Evolutionary conservation across 2,113 vertebrate species (phyloP).

Genomic region (Aleadryas rufinucha): DNA sequence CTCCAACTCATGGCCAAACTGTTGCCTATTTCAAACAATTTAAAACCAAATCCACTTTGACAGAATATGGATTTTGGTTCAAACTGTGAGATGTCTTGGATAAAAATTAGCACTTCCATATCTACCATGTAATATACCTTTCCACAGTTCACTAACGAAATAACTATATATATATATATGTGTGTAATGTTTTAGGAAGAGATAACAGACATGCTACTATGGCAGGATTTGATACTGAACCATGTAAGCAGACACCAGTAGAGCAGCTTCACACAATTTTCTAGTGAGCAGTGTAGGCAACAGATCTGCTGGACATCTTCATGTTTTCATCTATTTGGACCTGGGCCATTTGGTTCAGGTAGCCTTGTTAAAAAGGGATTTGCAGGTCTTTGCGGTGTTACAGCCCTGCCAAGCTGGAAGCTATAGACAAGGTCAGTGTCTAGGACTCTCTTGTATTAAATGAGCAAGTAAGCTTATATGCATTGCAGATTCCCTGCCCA

Average conservation of each 20-base stretch:
- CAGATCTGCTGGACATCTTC: conserved; percentile 66
- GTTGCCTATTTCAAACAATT: neutral
- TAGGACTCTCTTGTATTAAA: conserved; percentile 84
- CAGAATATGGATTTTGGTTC: neutral
- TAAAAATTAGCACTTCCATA: neutral
- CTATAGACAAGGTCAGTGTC: conserved; percentile 80
- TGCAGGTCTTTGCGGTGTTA: conserved; percentile 74
- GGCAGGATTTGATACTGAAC: neutral
- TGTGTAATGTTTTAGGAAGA: conserved; percentile 39
- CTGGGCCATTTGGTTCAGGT: conserved; percentile 69
- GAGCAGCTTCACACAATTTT: conserved; percentile 7
- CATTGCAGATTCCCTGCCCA: conserved; percentile 84
- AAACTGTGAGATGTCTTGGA: neutral
- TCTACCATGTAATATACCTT: neutral
- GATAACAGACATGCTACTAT: conserved; percentile 10
- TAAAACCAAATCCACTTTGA: conserved; percentile 2
- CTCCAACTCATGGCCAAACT: neutral
- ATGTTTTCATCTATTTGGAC: conserved; percentile 72
- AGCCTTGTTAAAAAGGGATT: conserved; percentile 80
- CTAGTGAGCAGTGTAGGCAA: conserved; percentile 21
- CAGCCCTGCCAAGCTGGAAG: conserved; percentile 76
- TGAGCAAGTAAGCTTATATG: conserved; percentile 80
- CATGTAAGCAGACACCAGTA: conserved; percentile 14
- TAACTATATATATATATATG: neutral
- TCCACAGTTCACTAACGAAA: conserved; percentile 22